phyloP scores from a whole-genome alignment of 2,888 invertebrate species.

The Ennomos quercinarius region DNA sequence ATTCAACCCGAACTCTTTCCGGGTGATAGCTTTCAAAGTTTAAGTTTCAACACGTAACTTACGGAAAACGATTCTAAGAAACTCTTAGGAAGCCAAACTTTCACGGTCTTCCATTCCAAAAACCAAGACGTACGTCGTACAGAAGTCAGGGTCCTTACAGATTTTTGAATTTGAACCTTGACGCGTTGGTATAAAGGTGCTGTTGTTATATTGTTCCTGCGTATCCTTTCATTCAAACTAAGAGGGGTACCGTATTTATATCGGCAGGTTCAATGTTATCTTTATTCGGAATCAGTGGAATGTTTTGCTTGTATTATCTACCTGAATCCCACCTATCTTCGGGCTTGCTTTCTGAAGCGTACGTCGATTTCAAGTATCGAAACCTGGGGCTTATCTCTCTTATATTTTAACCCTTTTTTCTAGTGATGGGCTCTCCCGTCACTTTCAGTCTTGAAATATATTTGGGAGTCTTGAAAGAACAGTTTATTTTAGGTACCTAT shows the following conservation, averaged over 20 bases:
- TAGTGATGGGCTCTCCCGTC: slow-evolving; percentile 1
- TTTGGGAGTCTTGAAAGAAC: too few species aligned
- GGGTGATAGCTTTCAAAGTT: slow-evolving; percentile 15
- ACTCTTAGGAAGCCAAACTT: slow-evolving; percentile 20
- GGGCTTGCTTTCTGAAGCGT: slow-evolving; percentile 13
- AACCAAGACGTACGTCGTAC: slow-evolving; percentile 23
- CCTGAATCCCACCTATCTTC: slow-evolving; percentile 14
- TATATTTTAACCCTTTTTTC: slow-evolving; percentile 22
- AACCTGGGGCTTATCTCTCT: slow-evolving; percentile 13
- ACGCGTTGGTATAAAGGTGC: neutral
- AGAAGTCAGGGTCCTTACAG: slow-evolving; percentile 1
- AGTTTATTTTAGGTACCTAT: too few species aligned
- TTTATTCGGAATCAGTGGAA: slow-evolving; percentile 24
- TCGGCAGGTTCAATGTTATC: slow-evolving; percentile 22
- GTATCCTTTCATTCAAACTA: slow-evolving; percentile 18
- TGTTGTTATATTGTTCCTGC: neutral
- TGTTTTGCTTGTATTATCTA: slow-evolving; percentile 24
- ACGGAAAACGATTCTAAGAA: slow-evolving; percentile 20
- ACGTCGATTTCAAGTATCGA: slow-evolving; percentile 21
- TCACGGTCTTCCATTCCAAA: slow-evolving; percentile 17
- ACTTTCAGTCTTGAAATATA: neutral
- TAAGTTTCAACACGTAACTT: slow-evolving; percentile 23
- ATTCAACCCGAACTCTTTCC: slow-evolving; percentile 10
- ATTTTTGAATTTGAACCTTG: slow-evolving; percentile 8
- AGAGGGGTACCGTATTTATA: slow-evolving; percentile 18